phyloP scores from a whole-genome alignment of 2,888 invertebrate genomes.

The Epinotia ramella region DNA sequence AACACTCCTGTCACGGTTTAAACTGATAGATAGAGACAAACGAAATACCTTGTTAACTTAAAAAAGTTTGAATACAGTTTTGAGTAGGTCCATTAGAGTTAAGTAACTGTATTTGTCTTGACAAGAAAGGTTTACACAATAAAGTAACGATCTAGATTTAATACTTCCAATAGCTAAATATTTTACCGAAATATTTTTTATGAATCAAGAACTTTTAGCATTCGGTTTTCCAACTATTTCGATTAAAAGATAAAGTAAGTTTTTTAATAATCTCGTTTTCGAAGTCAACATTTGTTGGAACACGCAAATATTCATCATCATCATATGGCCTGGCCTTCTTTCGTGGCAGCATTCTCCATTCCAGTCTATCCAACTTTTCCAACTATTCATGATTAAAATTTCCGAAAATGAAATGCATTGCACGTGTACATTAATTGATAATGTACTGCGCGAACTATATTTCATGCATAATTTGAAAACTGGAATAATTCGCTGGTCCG shows the following conservation, averaged over 20 bases:
- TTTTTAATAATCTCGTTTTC: neutral
- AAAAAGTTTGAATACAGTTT: neutral
- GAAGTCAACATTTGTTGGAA: neutral
- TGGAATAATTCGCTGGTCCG: conserved; percentile 20
- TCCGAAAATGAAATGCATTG: no score
- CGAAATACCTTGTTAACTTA: neutral
- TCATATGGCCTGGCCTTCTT: no score
- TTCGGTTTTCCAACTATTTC: neutral
- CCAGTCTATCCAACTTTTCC: no score
- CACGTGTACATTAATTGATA: neutral
- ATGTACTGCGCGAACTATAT: neutral
- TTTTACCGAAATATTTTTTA: neutral
- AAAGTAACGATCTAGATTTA: neutral
- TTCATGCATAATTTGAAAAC: conserved; percentile 28
- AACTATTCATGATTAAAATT: no score
- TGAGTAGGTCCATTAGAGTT: neutral
- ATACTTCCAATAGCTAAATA: neutral
- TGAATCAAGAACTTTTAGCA: neutral
- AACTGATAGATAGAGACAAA: neutral
- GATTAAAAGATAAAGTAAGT: neutral
- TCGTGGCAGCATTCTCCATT: no score
- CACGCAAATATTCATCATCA: neutral
- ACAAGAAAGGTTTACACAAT: neutral
- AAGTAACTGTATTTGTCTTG: neutral
- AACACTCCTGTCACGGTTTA: neutral